Base-by-base conservation (phyloP, 2,113 vertebrate species). In the Callithrix jacchus region DNA sequence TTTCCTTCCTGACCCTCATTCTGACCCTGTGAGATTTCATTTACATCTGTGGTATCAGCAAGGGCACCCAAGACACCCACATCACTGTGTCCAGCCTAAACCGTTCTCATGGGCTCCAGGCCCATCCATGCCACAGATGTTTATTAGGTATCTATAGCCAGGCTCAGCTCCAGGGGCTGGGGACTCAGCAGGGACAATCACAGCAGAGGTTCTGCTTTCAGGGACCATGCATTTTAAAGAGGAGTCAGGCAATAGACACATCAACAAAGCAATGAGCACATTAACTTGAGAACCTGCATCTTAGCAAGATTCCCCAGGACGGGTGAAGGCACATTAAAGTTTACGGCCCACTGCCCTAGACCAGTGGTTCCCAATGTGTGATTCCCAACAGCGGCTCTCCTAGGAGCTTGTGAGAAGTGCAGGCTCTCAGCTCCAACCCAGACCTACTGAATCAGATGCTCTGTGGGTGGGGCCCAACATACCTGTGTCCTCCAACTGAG, bases 81-180 rank as follows among this genome's bases (percentile, higher is more conserved):
- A 2, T 71, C 80, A 27, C n/a, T 2, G 0, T 14, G 64, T 88
- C 54, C 42, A 37, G 27, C 68, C 40, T 71, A 12, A 13, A 25
- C 17, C 0, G 0, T 23, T 17, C 21, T 5, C 0, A 16, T 30
- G 21, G 40, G 40, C 56, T 66, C 68, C 52, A 27, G 16, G 73
- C 3, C 30, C 64, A 5, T n/a, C 25, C 40, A 2, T 9, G 30
- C 76, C 20, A 42, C 73, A 32, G 56, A 3, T 37, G 87, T 52
- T 89, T 14, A 25, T 17, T 21, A 27, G 3, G 1, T 20, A 35
- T 8, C 47, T 40, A 6, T 20, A 45, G 61, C 66, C 40, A 52
- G 87, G 35, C 58, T 1, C 58, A 2, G 21, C 70, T 71, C 40
- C 14, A 14, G 77, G 18, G 61, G 18, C 27, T 21, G 6, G 47